Base-by-base conservation (phyloP, 1,140 invertebrate species). In the Penaeus vannamei region DNA sequence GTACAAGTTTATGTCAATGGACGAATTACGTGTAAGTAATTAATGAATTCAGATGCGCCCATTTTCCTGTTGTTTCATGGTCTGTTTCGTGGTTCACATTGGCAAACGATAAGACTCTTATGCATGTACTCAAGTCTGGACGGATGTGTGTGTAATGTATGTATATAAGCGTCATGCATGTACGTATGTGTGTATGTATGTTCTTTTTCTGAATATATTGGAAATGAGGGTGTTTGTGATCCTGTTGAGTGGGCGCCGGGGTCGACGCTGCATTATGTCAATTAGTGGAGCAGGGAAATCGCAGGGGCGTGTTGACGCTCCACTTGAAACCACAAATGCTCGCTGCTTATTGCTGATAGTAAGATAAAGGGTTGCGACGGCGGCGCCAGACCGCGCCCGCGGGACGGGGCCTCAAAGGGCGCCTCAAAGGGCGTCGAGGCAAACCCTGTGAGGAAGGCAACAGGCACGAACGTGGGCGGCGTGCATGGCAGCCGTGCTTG, bases 261-360 rank as follows among this genome's bases (percentile, higher is more conserved):
- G 53, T 53, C 53, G 14, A 53, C 53, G 53, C 17, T 53, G 53
- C 53, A 81, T 17, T 32, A 26, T 53, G 46, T 85, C 84, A 85
- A 59, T 53, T 85, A 32, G 84, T 59, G 64, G 84, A 85, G 84
- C 72, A 42, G 64, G 72, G 84, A 72, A 42, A 42, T 53, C 64
- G 22, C 19, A 14, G 32, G 2, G 23, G 2, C 19, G 23, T 85
- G 84, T 85, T 85, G 84, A 85, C 66, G 42, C 42, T 53, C 2
- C 66, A 26, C 84, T 85, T 66, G 59, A 85, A 59, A 23, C 42
- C 64, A 85, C 84, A 85, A 66, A 85, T 72, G 62, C 66, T 72
- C 26, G 29, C 26, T 26, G 64, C 84, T 85, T 85, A 85, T 85
- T 85, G 26, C 84, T 85, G 84, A 85, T 85, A 85, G 72, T 66